Conservation (phyloP, 2,888 invertebrate species). For the Athetis lepigone region DNA sequence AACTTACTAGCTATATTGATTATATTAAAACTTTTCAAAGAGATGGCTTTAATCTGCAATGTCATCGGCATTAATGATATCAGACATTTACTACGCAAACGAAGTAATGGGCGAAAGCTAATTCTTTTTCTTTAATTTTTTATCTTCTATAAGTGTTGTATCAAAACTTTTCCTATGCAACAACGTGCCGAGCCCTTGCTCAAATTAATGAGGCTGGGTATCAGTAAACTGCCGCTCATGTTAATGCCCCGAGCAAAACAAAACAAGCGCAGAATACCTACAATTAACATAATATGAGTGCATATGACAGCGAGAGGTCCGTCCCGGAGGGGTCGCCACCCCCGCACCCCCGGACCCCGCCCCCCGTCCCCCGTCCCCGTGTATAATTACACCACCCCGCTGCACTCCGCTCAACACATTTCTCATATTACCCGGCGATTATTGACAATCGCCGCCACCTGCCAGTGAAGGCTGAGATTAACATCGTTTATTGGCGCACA, state of each 20-base stretch:
- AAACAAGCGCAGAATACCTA: conserved; percentile 38
- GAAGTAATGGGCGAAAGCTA: too few species aligned
- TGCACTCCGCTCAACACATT: conserved; percentile 68
- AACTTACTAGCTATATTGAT: too few species aligned
- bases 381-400: conserved; percentile 72
- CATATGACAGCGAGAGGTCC: conserved; percentile 72
- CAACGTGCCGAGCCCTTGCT: neutral
- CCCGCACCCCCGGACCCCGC: neutral
- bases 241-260: conserved; percentile 23
- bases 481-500: conserved; percentile 81
- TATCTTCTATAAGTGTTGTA: neutral
- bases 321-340: conserved; percentile 31
- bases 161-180: neutral
- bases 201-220: neutral
- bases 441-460: conserved; percentile 84
- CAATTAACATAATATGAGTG: conserved; percentile 78
- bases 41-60: too few species aligned
- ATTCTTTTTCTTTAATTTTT: too few species aligned
- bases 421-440: conserved; percentile 73
- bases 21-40: too few species aligned
- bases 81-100: too few species aligned
- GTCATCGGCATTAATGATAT: too few species aligned
- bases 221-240: neutral
- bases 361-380: conserved; percentile 4
- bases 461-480: conserved; percentile 85